Evolutionary conservation across 2,113 vertebrate genomes (phyloP), one percentile per base, ranked within the genome.

Genomic region (Hyperopisus bebe): DNA sequence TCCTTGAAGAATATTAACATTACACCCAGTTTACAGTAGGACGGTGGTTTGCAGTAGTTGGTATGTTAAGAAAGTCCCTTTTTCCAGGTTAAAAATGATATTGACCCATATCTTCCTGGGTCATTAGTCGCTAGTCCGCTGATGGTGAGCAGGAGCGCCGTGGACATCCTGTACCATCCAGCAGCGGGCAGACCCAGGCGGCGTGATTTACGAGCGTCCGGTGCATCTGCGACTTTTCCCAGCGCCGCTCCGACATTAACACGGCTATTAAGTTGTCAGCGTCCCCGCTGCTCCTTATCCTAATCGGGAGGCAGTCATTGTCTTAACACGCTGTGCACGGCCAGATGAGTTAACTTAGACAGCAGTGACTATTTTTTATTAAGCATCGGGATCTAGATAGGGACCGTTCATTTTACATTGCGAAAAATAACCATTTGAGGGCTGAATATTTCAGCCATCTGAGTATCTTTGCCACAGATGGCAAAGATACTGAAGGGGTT

Each of bases 191-290:
- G 66, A 35, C 6, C 19, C 55, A 88, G 50, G 31, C 48, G 13
- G n/a, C 50, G 35, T 88, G 51, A 88, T 62, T 88, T 62, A 53
- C 6, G 55, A 21, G 21, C 17, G 86, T 31, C 50, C 50, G 50
- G 51, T 24, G 35, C 31, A 87, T 42, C 51, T 58, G 27, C 51
- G 39, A 17, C 50, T 87, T 55, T 31, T 44, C 39, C 53, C 21
- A 44, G 51, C 35, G 51, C 42, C 53, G 21, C 87, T 88, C 24
- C 5, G 39, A 88, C 87, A 88, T 66, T 9, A 46, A 88, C 87
- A 27, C 62, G 55, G 42, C 55, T 66, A 88, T 88, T 66, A 88
- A 88, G 87, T 21, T 66, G 87, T 50, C 87, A 48, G 44, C 62
- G 10, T 46, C 42, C 82, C 87, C 62, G 48, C 87, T 48, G 87